Evolutionary conservation across 2,888 invertebrate species (phyloP).

Genomic region (Empis stercorea): DNA sequence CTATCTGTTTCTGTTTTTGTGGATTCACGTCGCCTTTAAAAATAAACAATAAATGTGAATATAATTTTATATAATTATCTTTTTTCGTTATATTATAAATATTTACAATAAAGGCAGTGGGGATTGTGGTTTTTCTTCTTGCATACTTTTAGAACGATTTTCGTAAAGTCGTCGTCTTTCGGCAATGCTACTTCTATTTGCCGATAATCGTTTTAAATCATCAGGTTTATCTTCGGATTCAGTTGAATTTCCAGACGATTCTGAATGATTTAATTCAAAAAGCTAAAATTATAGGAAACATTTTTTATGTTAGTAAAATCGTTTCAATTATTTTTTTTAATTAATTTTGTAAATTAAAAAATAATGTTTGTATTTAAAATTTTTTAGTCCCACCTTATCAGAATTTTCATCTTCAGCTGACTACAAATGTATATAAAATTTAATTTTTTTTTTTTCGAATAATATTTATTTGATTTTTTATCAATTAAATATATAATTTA

Average conservation of each 20-base stretch:
- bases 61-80: not conserved
- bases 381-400: not conserved
- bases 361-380: not conserved
- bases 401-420: not conserved
- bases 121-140: conserved; percentile 55
- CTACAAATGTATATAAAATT: not conserved
- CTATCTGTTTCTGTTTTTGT: conserved; percentile 32
- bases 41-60: not conserved
- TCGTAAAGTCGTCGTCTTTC: conserved; percentile 67
- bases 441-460: not conserved
- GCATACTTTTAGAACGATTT: conserved; percentile 54
- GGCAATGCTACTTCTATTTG: conserved; percentile 59
- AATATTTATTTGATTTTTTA: not conserved
- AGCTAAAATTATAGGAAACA: conserved; percentile 19
- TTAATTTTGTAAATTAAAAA: not conserved
- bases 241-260: conserved; percentile 41
- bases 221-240: conserved; percentile 39
- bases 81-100: not conserved
- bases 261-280: conserved; percentile 33
- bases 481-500: not conserved
- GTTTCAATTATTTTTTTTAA: not conserved
- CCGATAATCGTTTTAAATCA: conserved; percentile 45
- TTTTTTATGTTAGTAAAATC: not conserved
- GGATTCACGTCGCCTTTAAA: conserved; percentile 51
- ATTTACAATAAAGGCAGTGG: conserved; percentile 53